Percentiles rank a stretch among this genome's conserved stretches.
phyloP scores from a whole-genome alignment of 2,888 invertebrate genomes.

The Boloria euphrosyne region DNA sequence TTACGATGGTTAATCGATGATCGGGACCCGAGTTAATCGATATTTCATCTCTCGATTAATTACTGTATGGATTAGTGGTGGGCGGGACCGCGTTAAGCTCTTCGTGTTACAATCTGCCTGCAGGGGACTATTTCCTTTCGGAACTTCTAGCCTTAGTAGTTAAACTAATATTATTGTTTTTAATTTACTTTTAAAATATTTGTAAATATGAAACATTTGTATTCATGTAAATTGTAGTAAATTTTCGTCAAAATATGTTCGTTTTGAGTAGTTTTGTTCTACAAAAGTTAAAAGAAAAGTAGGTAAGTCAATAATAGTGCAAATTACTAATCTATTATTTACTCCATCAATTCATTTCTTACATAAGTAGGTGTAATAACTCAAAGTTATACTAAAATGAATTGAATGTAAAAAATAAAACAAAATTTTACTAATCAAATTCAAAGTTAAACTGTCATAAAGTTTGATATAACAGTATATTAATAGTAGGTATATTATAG shows the following conservation, averaged over 20 bases:
- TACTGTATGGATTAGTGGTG: constrained; percentile 68
- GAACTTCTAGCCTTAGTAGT: constrained; percentile 40
- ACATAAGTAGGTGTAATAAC: neutral
- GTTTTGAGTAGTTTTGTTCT: too few species aligned
- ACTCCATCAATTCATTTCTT: neutral
- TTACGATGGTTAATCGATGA: constrained; percentile 49
- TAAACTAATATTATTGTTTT: neutral
- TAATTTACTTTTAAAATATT: neutral
- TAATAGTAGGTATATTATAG: too few species aligned
- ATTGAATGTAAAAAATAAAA: too few species aligned
- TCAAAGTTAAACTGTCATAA: too few species aligned
- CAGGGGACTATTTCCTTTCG: constrained; percentile 51
- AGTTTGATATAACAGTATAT: too few species aligned
- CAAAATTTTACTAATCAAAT: too few species aligned
- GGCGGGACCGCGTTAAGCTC: constrained; percentile 62
- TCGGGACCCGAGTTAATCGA: constrained; percentile 53
- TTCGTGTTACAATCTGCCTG: constrained; percentile 66
- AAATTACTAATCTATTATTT: neutral
- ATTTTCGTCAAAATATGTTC: too few species aligned
- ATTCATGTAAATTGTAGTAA: neutral
- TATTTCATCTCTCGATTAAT: constrained; percentile 66
- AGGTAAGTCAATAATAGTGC: too few species aligned
- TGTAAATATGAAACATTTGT: neutral
- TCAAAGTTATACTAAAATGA: neutral
- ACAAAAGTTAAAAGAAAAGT: too few species aligned